Evolutionary conservation across 2,113 vertebrate species (phyloP).

Genomic region (Nanger granti): DNA sequence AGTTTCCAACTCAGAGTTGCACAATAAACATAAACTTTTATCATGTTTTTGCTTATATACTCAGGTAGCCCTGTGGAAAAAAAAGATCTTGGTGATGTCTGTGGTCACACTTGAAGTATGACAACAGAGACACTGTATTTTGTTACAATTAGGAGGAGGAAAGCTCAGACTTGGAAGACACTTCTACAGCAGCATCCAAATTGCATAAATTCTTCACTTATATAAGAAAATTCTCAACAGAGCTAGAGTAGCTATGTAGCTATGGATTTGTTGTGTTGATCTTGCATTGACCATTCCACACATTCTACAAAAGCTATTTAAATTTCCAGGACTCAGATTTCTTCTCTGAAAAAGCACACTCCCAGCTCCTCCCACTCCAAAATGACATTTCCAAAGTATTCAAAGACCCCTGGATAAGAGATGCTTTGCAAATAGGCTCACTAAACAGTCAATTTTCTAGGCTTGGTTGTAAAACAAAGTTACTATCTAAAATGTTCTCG

Average conservation of each 20-base stretch:
- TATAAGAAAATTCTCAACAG: background rate
- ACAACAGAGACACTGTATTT: slow-evolving; percentile 4
- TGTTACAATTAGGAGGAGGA: background rate
- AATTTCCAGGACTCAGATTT: background rate
- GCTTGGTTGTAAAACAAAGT: slow-evolving; percentile 3
- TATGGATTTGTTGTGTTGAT: background rate
- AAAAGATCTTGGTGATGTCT: background rate
- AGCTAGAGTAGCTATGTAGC: background rate
- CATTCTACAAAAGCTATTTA: slow-evolving; percentile 11
- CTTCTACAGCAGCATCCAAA: background rate
- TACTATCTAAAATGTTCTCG: background rate
- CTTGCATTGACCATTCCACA: background rate
- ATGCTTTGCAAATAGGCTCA: background rate
- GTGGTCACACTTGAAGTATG: background rate
- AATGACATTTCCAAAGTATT: slow-evolving; percentile 23
- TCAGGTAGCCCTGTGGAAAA: background rate
- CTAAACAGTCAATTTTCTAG: background rate
- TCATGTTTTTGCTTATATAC: slow-evolving; percentile 20
- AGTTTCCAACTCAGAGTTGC: slow-evolving; percentile 7
- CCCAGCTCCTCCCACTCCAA: background rate
- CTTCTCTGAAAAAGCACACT: background rate
- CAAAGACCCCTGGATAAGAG: background rate
- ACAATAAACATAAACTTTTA: slow-evolving; percentile 37
- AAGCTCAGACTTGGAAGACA: background rate
- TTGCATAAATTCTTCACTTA: background rate